phyloP scores from a whole-genome alignment of 2,888 invertebrate genomes.

The Yponomeuta evonymella region DNA sequence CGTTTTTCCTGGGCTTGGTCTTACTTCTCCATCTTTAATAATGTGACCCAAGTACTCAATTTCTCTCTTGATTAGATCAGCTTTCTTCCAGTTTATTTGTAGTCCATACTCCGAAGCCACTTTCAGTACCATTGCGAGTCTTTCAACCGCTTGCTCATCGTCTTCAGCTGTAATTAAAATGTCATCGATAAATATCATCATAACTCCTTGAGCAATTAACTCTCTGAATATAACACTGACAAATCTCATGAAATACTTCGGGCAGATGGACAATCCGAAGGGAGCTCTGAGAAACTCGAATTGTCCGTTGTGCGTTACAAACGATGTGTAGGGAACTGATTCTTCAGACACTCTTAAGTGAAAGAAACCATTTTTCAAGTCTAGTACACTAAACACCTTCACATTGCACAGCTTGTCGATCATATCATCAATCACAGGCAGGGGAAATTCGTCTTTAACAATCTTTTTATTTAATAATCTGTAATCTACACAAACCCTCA shows the following conservation, averaged over 20 bases:
- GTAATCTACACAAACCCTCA: constrained; percentile 5
- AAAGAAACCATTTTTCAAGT: background rate
- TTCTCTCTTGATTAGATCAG: no score
- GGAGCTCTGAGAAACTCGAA: constrained; percentile 5
- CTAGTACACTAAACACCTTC: background rate
- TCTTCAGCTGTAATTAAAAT: no score
- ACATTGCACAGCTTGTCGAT: background rate
- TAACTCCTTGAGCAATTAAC: no score
- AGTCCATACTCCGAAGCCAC: no score
- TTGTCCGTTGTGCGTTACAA: constrained; percentile 1
- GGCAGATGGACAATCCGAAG: background rate
- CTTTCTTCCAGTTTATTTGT: no score
- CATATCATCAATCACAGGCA: constrained; percentile 6
- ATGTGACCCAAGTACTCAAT: no score
- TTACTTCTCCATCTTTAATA: no score
- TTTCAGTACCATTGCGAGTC: no score
- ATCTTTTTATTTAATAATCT: background rate
- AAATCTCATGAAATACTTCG: constrained; percentile 14
- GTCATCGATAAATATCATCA: no score
- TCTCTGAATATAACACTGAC: constrained; percentile 6
- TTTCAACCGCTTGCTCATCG: no score
- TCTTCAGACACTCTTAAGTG: background rate
- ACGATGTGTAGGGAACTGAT: background rate
- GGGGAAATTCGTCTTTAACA: background rate
- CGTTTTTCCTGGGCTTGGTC: no score